Conservation (phyloP, 2,797 vertebrate genomes). For the Leuciscus waleckii region DNA sequence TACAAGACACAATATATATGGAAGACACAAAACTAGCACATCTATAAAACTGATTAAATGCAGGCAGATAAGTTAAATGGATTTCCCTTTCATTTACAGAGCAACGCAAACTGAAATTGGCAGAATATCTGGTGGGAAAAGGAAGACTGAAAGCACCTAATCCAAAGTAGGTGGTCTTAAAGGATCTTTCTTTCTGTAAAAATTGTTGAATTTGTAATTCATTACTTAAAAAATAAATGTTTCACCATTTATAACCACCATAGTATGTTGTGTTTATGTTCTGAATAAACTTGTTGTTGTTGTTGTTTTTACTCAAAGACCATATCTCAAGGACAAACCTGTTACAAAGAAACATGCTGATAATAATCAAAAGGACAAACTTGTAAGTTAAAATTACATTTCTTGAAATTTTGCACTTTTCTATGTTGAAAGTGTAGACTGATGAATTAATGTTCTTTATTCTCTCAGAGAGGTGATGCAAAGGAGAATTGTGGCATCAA, state of each 20-base stretch:
- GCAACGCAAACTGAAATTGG: conserved; percentile 74
- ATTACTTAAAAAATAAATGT: neutral
- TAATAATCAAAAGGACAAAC: neutral
- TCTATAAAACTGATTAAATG: neutral
- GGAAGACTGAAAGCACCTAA: conserved; percentile 75
- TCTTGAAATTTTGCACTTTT: neutral
- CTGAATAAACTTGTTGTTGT: neutral
- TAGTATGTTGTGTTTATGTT: neutral
- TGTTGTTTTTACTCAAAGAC: conserved; percentile 4
- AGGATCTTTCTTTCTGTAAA: neutral
- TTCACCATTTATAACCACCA: no score
- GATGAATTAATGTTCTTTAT: neutral
- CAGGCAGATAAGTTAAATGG: neutral
- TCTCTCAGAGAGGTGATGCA: conserved; percentile 59
- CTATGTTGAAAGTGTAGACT: neutral
- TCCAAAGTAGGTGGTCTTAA: conserved; percentile 74
- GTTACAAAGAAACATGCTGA: conserved; percentile 4
- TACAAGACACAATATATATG: neutral
- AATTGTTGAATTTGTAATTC: neutral
- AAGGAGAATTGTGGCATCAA: conserved; percentile 73
- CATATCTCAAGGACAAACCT: conserved; percentile 52
- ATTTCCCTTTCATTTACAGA: conserved; percentile 70
- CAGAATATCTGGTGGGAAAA: conserved; percentile 77
- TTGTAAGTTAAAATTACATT: conserved; percentile 35
- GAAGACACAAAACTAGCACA: neutral